Conservation (phyloP, 2,888 invertebrate genomes). For the Phania funesta region DNA sequence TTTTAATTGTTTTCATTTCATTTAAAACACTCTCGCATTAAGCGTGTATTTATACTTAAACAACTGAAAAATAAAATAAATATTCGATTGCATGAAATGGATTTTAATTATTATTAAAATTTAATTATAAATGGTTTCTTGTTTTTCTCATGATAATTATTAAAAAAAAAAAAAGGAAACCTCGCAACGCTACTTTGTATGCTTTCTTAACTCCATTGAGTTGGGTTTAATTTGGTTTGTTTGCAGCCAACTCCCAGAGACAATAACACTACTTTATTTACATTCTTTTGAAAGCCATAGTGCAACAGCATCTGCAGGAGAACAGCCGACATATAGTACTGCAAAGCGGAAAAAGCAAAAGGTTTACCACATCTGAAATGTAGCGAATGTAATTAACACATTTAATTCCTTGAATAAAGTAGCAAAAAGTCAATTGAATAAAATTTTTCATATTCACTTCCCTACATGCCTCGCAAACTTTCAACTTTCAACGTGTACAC, state of each 20-base stretch:
- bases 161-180: background rate
- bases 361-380: slow-evolving; percentile 50
- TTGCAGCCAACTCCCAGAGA: background rate
- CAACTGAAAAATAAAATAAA: slow-evolving; percentile 1
- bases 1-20: slow-evolving; percentile 55
- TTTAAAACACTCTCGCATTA: background rate
- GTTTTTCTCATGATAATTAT: background rate
- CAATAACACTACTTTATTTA: slow-evolving; percentile 26
- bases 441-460: slow-evolving; percentile 36
- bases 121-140: slow-evolving; percentile 4
- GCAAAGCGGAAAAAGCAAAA: background rate
- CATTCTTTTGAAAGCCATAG: slow-evolving; percentile 22
- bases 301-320: background rate
- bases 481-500: slow-evolving; percentile 6
- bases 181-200: background rate
- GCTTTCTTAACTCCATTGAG: background rate
- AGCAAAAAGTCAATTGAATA: slow-evolving; percentile 60
- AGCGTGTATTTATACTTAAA: background rate
- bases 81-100: slow-evolving; percentile 41
- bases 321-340: background rate
- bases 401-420: slow-evolving; percentile 54
- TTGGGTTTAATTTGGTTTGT: slow-evolving; percentile 9
- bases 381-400: slow-evolving; percentile 63
- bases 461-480: slow-evolving; percentile 34
- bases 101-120: slow-evolving; percentile 43